A percentile compares a stretch with the other conserved stretches of the same genome.
phyloP scores from a whole-genome alignment of 2,797 vertebrate species.

The Gymnoscopelus microlampas region DNA sequence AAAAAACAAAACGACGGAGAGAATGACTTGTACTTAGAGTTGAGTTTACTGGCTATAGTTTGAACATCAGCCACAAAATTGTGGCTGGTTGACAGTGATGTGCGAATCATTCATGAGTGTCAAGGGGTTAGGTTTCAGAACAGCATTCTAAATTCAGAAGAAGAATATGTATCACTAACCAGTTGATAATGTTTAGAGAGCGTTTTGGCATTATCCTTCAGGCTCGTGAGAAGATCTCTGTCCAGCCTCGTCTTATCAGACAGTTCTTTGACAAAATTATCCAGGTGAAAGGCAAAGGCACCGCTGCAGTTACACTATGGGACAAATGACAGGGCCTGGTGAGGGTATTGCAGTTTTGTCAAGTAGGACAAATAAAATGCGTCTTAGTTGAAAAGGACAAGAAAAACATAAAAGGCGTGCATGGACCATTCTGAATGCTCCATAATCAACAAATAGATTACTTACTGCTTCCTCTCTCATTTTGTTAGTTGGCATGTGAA shows the following conservation, averaged over 20 bases:
- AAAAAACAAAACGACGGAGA: not conserved
- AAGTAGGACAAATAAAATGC: not conserved
- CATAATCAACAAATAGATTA: not conserved
- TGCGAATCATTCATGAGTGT: no score
- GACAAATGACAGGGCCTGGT: not conserved
- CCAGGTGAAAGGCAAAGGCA: not conserved
- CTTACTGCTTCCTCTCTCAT: conserved; percentile 3
- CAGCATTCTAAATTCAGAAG: no score
- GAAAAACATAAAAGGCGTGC: not conserved
- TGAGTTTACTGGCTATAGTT: not conserved
- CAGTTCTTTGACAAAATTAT: accelerated
- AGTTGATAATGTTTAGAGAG: not conserved
- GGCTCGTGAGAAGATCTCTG: accelerated
- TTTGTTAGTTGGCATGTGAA: not conserved
- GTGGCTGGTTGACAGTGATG: not conserved
- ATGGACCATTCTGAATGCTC: not conserved
- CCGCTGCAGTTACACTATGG: conserved; percentile 21
- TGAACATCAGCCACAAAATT: not conserved
- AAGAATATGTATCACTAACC: not conserved
- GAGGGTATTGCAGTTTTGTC: not conserved
- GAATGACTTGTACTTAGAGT: not conserved
- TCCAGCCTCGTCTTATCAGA: accelerated
- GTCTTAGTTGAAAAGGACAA: not conserved
- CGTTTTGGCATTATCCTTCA: accelerated
- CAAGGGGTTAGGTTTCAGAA: no score